Conservation (phyloP, 2,888 invertebrate genomes). For the Acrocera orbiculus region DNA sequence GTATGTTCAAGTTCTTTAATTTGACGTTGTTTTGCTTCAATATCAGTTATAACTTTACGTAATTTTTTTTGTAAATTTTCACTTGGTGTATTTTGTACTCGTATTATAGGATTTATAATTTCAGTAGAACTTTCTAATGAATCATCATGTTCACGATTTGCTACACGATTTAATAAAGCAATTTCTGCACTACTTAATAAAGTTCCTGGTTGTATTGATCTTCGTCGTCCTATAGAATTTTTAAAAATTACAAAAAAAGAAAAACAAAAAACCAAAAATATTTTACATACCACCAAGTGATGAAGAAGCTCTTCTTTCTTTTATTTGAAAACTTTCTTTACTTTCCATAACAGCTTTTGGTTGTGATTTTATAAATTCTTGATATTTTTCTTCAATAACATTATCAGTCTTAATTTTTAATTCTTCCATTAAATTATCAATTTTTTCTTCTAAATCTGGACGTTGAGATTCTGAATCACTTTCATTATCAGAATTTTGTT, state of each 20-base stretch:
- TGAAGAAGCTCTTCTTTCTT: slow-evolving; percentile 12
- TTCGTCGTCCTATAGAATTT: slow-evolving; percentile 25
- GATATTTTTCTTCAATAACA: slow-evolving; percentile 41
- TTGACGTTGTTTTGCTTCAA: slow-evolving; percentile 47
- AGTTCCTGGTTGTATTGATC: slow-evolving; percentile 44
- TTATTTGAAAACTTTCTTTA: slow-evolving; percentile 21
- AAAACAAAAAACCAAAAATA: background rate
- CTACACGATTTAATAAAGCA: slow-evolving; percentile 41
- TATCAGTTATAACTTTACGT: slow-evolving; percentile 33
- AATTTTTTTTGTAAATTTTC: slow-evolving; percentile 26
- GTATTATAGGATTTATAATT: slow-evolving; percentile 16
- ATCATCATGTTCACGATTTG: slow-evolving; percentile 23
- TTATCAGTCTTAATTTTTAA: slow-evolving; percentile 54
- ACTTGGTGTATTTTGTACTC: slow-evolving; percentile 17
- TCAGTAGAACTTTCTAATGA: slow-evolving; percentile 23
- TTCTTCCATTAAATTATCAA: slow-evolving; percentile 52
- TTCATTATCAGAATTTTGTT: slow-evolving; percentile 30
- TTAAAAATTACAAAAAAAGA: background rate
- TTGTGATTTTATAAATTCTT: slow-evolving; percentile 37
- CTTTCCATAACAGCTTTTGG: slow-evolving; percentile 30
- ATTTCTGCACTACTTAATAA: slow-evolving; percentile 41
- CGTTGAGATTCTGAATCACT: slow-evolving; percentile 37
- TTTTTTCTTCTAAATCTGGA: slow-evolving; percentile 50
- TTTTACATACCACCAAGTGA: slow-evolving; percentile 12
- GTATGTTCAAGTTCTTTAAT: slow-evolving; percentile 49